Conservation (phyloP, 2,113 vertebrate genomes). For the Myotis davidii region DNA sequence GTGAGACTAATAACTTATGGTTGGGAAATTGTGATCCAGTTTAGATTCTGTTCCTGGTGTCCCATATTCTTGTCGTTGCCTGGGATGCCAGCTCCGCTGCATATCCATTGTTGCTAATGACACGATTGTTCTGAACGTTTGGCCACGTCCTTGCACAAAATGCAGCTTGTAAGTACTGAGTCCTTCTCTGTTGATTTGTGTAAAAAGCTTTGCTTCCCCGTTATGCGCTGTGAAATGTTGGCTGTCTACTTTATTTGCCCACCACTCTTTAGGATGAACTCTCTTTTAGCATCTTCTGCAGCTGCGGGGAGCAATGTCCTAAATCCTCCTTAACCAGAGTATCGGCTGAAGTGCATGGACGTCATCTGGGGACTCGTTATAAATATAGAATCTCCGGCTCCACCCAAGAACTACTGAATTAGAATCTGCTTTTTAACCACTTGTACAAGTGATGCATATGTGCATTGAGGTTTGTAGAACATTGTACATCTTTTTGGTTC, state of each 20-base stretch:
- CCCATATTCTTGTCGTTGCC: not conserved
- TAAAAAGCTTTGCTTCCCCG: slow-evolving; percentile 1
- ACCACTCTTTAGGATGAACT: not conserved
- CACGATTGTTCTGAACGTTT: not conserved
- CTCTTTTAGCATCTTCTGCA: not conserved
- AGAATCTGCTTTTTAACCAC: not conserved
- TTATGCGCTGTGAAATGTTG: not conserved
- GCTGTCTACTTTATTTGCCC: not conserved
- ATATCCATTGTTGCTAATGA: not conserved
- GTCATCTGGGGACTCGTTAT: not conserved
- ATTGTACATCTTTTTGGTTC: not conserved
- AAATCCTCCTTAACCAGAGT: not conserved
- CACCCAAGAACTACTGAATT: not conserved
- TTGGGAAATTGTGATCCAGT: not conserved
- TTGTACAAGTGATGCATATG: not conserved
- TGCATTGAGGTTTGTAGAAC: not conserved
- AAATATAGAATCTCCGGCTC: not conserved
- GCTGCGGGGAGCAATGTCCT: not conserved
- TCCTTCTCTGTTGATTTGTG: not conserved
- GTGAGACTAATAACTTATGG: not conserved
- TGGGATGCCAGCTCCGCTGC: not conserved
- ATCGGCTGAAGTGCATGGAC: not conserved
- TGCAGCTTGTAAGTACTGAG: not conserved
- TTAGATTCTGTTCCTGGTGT: not conserved
- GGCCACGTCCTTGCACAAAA: not conserved